Evolutionary conservation across 2,113 vertebrate species (phyloP).

Genomic region (Cynopterus brachyotis): DNA sequence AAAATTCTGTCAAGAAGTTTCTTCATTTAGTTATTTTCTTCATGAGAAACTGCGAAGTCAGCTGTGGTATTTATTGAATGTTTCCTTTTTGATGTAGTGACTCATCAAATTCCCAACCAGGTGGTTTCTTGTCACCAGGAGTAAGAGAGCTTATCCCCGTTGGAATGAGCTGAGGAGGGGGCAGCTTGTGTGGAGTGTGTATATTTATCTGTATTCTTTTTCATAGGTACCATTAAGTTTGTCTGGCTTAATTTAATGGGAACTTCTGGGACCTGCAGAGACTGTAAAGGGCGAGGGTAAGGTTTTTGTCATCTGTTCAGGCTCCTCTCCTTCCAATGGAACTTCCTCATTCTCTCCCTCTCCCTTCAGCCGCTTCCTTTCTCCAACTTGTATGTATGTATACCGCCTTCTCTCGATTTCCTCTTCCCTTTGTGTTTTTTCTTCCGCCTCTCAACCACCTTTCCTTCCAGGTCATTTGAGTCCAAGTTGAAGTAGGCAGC

Average conservation of each 20-base stretch:
- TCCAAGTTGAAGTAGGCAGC: slow-evolving; percentile 89
- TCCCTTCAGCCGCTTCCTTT: slow-evolving; percentile 71
- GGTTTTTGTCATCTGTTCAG: slow-evolving; percentile 96
- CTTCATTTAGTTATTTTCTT: not conserved
- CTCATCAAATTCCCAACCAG: slow-evolving; percentile 20
- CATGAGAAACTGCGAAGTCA: not conserved
- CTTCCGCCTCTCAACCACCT: slow-evolving; percentile 91
- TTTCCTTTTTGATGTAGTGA: slow-evolving; percentile 42
- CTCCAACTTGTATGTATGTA: slow-evolving; percentile 81
- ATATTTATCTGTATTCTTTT: slow-evolving; percentile 99
- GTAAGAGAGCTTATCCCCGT: slow-evolving; percentile 56
- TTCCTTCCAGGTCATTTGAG: slow-evolving; percentile 99
- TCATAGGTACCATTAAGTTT: slow-evolving; percentile 99
- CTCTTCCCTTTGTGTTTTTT: slow-evolving; percentile 88
- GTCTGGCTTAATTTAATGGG: slow-evolving; percentile 99
- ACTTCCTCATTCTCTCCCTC: slow-evolving; percentile 71
- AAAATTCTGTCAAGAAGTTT: not conserved
- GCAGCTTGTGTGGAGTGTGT: slow-evolving; percentile 85
- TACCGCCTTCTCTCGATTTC: slow-evolving; percentile 76
- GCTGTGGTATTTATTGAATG: not conserved
- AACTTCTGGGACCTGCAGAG: slow-evolving; percentile 93
- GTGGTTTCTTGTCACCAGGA: slow-evolving; percentile 55
- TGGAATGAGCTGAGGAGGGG: slow-evolving; percentile 69
- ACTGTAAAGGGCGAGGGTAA: slow-evolving; percentile 98
- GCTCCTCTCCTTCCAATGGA: slow-evolving; percentile 89